Evolutionary conservation across 1,140 invertebrate genomes (phyloP).

Genomic region (Brachionus manjavacas): DNA sequence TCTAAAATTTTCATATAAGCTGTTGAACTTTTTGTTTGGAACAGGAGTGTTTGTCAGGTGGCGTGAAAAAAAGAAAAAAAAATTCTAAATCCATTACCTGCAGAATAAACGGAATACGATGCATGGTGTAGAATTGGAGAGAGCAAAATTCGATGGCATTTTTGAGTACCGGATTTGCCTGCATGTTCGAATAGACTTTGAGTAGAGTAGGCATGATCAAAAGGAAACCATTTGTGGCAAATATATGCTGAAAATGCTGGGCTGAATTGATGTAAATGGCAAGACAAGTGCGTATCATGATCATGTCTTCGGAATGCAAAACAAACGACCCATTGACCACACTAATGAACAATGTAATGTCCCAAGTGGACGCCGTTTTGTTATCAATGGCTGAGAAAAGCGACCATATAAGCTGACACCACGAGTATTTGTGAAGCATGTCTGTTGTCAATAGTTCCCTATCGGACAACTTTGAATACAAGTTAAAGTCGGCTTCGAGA

Average conservation of each 20-base stretch:
- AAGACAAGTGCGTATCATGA: conserved; percentile 88
- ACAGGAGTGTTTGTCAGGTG: too few species aligned
- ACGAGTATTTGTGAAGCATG: conserved; percentile 41
- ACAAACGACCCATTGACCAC: conserved; percentile 94
- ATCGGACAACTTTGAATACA: conserved; percentile 84
- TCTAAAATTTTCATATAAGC: too few species aligned
- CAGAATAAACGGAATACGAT: conserved; percentile 93
- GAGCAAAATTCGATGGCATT: conserved; percentile 94
- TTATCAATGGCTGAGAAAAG: conserved; percentile 99
- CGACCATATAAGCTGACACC: conserved; percentile 72
- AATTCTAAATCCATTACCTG: conserved; percentile 48
- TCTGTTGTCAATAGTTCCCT: conserved; percentile 58
- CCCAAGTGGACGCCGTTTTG: conserved; percentile 92
- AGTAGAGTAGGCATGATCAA: conserved; percentile 94
- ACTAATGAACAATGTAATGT: conserved; percentile 94
- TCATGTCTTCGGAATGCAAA: conserved; percentile 88
- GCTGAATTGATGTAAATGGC: conserved; percentile 95
- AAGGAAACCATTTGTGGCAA: conserved; percentile 91
- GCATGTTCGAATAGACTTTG: conserved; percentile 92
- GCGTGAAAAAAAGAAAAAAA: too few species aligned
- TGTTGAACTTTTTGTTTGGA: too few species aligned
- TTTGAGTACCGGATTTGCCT: conserved; percentile 84
- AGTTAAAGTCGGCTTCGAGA: conserved; percentile 85
- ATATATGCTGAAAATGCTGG: conserved; percentile 97
- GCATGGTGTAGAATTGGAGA: conserved; percentile 95